Evolutionary conservation across 2,797 vertebrate genomes (phyloP), one percentile per base, ranked within the genome.

Genomic region (Columba guinea): DNA sequence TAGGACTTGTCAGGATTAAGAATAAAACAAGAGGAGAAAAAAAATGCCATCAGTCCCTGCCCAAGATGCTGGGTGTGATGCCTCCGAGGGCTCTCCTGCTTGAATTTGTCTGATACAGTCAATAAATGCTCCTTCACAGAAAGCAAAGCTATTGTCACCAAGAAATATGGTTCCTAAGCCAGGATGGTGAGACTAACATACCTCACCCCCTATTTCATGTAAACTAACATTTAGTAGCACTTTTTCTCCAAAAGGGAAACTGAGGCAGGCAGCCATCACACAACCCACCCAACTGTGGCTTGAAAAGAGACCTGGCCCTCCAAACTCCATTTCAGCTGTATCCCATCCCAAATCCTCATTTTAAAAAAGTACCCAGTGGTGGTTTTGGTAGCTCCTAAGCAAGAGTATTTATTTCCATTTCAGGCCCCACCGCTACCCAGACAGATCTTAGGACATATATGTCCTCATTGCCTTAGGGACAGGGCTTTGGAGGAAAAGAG

Each of bases 71-170:
- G 48, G 41, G 15, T 49, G 41, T 7, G 48, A 44, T 37, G 44
- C 6, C 37, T 44, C 22, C 2, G 0, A 10, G 53, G 35, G 8
- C 22, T 74, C 18, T 69, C 22, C 69, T 35, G 35, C 52, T 37
- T 35, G 78, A 32, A 37, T 28, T 60, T 24, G 1, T 49, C 39
- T 20, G 62, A 34, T 14, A 8, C 6, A 30, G 77, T 22, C 80
- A 30, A 18, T 28, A 68, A 67, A 52, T 3, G 5, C 20, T 70
- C 27, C 34, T n/a, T 56, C 1, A 0, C 1, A 0, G 13, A 14
- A 83, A 89, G 11, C 37, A 55, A 65, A 87, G 23, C 27, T 55
- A 63, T 16, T 15, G 9, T 26, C 8, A 0, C 9, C 4, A 4
- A 13, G 39, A 71, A 71, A 46, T 28, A n/a, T 58, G 14, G 18